phyloP scores from a whole-genome alignment of 2,113 vertebrate genomes.

The Cololabis saira region DNA sequence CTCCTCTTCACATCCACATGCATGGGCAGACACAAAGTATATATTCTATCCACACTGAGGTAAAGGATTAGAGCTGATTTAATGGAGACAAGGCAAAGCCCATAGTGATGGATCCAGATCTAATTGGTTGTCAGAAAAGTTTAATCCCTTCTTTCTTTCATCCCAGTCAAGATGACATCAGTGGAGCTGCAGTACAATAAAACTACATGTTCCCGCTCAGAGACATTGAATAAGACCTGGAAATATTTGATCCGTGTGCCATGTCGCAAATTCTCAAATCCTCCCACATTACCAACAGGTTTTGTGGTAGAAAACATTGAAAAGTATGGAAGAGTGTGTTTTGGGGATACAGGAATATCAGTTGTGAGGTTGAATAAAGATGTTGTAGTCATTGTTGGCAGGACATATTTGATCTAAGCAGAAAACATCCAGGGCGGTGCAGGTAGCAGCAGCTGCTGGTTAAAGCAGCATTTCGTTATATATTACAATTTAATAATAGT shows the following conservation, averaged over 20 bases:
- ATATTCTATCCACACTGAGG: constrained; percentile 32
- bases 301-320: neutral
- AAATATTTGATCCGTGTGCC: constrained; percentile 29
- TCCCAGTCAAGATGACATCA: constrained; percentile 48
- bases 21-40: constrained; percentile 6
- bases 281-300: neutral
- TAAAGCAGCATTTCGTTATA: no score
- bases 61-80: constrained; percentile 66
- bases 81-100: constrained; percentile 58
- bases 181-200: constrained; percentile 37
- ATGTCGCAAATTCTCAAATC: constrained; percentile 37
- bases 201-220: constrained; percentile 15
- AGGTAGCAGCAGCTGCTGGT: neutral
- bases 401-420: neutral
- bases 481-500: no score
- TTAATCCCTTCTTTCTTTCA: constrained; percentile 57
- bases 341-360: neutral
- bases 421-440: neutral
- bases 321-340: neutral
- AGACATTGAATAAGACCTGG: constrained; percentile 30
- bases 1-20: neutral
- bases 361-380: constrained; percentile 6
- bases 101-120: constrained; percentile 54
- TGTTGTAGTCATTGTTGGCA: neutral
- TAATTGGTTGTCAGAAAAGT: constrained; percentile 75